phyloP scores from a whole-genome alignment of 2,113 vertebrate species.

The Pelusios castaneus region DNA sequence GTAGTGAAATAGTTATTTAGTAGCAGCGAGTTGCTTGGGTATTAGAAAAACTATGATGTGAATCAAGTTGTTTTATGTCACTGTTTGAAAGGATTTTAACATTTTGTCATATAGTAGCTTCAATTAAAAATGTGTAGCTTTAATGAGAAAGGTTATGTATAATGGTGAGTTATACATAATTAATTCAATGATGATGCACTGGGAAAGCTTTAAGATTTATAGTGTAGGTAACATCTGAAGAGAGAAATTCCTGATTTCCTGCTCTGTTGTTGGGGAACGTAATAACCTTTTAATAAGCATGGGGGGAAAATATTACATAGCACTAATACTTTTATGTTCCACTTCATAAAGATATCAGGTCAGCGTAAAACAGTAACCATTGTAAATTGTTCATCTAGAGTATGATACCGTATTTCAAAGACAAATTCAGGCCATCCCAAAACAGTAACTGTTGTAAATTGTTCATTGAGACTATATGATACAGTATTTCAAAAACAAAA shows the following conservation, averaged over 20 bases:
- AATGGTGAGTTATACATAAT: slow-evolving; percentile 45
- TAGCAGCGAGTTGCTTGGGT: not conserved
- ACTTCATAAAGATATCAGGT: not conserved
- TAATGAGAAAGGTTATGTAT: slow-evolving; percentile 22
- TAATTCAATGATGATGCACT: slow-evolving; percentile 15
- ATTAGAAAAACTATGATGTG: not conserved
- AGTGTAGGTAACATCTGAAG: slow-evolving; percentile 24
- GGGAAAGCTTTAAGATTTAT: slow-evolving; percentile 33
- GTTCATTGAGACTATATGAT: not conserved
- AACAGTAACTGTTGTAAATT: not conserved
- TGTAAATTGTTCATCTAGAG: not conserved
- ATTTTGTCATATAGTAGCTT: not conserved
- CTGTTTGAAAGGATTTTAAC: not conserved
- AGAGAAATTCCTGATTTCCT: slow-evolving; percentile 18
- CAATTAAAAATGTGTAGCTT: not conserved
- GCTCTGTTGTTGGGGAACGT: slow-evolving; percentile 1
- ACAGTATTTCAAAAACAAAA: not conserved
- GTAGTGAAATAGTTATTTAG: not conserved
- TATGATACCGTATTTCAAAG: not conserved
- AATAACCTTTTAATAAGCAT: slow-evolving; percentile 44
- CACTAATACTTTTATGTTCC: not conserved
- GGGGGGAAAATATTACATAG: slow-evolving; percentile 39
- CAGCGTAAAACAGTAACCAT: not conserved
- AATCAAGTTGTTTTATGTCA: not conserved
- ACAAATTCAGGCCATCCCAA: not conserved